A percentile compares a stretch with the other conserved stretches of the same genome.
Conservation (phyloP, 2,888 invertebrate genomes). For the Lasioglossum oenotherae region DNA sequence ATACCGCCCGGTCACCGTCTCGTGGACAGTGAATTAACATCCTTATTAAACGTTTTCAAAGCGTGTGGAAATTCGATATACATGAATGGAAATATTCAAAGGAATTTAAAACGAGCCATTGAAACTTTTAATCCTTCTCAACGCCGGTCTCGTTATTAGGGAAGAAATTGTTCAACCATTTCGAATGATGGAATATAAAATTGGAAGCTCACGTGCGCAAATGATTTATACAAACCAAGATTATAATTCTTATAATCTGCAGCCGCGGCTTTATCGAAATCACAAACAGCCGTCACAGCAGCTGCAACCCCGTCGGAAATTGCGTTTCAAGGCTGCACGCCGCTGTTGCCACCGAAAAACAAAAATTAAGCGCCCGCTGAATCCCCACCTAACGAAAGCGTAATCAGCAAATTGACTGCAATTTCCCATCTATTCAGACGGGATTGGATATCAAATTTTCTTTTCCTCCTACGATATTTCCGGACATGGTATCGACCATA, state of each 20-base stretch:
- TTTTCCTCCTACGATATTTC: neutral
- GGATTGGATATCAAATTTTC: neutral
- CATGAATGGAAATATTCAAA: neutral
- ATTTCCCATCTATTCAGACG: neutral
- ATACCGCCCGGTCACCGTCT: neutral
- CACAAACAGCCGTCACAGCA: neutral
- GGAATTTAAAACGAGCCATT: neutral
- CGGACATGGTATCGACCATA: neutral
- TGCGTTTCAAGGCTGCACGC: neutral
- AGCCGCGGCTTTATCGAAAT: neutral
- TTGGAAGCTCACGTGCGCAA: too few species aligned
- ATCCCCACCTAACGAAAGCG: constrained; percentile 19
- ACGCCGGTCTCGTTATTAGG: neutral
- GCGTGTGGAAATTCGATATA: neutral
- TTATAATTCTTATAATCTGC: neutral
- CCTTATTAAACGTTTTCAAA: neutral
- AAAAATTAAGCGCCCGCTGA: constrained; percentile 14
- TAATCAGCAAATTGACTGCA: constrained; percentile 19
- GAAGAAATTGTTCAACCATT: neutral
- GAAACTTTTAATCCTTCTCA: neutral
- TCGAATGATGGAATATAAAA: too few species aligned
- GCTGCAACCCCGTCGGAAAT: neutral
- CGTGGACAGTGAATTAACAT: neutral
- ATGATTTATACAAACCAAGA: neutral
- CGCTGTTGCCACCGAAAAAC: neutral